Evolutionary conservation across 2,113 vertebrate species (phyloP).

Genomic region (Oreochromis niloticus): DNA sequence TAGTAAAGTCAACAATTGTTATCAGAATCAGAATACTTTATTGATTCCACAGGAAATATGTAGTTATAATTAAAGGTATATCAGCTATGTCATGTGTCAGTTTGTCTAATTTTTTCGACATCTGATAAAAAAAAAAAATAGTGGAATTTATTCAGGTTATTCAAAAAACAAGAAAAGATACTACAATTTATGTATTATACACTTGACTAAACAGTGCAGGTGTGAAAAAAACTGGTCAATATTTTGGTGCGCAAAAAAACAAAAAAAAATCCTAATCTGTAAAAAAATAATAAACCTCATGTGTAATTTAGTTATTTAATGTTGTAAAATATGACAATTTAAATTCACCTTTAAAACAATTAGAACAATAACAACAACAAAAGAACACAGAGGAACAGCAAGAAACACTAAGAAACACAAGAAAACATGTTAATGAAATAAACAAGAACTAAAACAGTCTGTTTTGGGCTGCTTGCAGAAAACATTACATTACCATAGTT

Average conservation of each 20-base stretch:
- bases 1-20: neutral
- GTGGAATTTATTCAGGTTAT: neutral
- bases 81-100: neutral
- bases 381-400: neutral
- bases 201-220: neutral
- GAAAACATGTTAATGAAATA: neutral
- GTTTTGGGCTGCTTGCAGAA: neutral
- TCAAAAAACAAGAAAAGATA: neutral
- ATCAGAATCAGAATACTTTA: neutral
- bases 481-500: neutral
- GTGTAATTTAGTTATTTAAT: neutral
- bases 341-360: neutral
- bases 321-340: neutral
- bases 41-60: neutral
- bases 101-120: neutral
- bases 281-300: neutral
- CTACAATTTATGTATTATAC: neutral
- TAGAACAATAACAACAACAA: neutral
- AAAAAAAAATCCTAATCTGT: neutral
- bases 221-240: neutral
- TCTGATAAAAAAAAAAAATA: neutral
- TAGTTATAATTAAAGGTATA: neutral
- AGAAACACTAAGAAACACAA: neutral
- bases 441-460: neutral
- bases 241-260: neutral